Base-by-base conservation (phyloP, 2,888 invertebrate genomes). In the Acronicta aceris region DNA sequence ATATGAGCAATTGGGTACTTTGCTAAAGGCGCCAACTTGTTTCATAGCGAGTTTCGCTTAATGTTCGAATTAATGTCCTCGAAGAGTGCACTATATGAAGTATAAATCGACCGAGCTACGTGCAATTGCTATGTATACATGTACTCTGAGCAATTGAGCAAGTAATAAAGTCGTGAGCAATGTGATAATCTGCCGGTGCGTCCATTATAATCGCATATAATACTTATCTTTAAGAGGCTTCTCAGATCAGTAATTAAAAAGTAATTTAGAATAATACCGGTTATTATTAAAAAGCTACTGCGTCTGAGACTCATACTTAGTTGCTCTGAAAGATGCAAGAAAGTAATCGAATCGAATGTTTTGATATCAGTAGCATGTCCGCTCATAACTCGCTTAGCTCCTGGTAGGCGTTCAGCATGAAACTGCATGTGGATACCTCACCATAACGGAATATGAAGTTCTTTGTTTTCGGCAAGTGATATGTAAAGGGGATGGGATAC, bases 401-500 rank as follows among this genome's bases (percentile, higher is more conserved):
- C 16, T 25, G 9, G 13, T 75, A 55, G 56, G 9, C 6, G 0
- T 7, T 13, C 17, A 33, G 41, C 51, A n/a, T 25, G 50, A 5
- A 52, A 43, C 42, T 49, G 51, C 50, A 60, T 53, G 57, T 25
- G 45, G n/a, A 43, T 62, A 48, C 68, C 71, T 66, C 45, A 54
- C 42, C 16, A 52, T 77, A 78, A 78, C 73, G 75, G 71, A 56
- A 64, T 71, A 58, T 60, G 48, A 68, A 55, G 30, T 68, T 65
- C 76, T 75, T 77, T 77, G 76, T 78, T 75, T 78, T 78, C 60
- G 77, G 73, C 71, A 63, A 73, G 52, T 50, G 71, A 68, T 77
- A 73, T 78, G 75, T 74, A 50, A 67, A 49, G 52, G 27, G 55
- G 66, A 67, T 76, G 65, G 63, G 40, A 64, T 49, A 76, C 59